phyloP scores from a whole-genome alignment of 2,888 invertebrate species.

The Neoaliturus tenellus region DNA sequence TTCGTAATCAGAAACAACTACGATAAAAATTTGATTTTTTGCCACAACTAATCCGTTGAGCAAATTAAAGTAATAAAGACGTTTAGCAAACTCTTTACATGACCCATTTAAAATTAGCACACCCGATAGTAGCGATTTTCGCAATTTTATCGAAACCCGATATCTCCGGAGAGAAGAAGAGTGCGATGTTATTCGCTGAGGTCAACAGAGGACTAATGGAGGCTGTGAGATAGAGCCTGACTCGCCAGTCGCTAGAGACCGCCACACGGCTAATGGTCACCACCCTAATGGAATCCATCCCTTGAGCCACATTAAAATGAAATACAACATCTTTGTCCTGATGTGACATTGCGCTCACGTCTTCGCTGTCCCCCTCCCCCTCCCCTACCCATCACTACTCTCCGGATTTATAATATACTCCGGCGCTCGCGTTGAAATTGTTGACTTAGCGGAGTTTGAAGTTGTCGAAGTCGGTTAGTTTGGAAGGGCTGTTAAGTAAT shows the following conservation, averaged over 20 bases:
- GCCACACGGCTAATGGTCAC: constrained; percentile 56
- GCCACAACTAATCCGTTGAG: too few species aligned
- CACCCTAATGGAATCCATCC: constrained; percentile 60
- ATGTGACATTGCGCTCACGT: constrained; percentile 54
- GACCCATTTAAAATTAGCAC: neutral
- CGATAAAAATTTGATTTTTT: too few species aligned
- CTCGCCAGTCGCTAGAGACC: constrained; percentile 20
- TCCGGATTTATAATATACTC: neutral
- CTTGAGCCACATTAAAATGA: constrained; percentile 59
- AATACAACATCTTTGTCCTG: constrained; percentile 55
- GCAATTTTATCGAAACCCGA: neutral
- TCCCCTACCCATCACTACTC: neutral
- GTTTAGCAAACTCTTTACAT: too few species aligned
- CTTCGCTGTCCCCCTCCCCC: neutral
- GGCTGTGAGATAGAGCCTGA: neutral
- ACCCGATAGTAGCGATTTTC: neutral
- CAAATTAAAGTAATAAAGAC: too few species aligned
- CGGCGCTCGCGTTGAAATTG: too few species aligned
- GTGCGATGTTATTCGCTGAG: constrained; percentile 28
- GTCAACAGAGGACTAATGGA: constrained; percentile 25
- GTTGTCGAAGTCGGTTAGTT: too few species aligned
- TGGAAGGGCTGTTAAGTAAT: too few species aligned
- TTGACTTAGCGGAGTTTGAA: too few species aligned
- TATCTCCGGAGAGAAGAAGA: neutral
- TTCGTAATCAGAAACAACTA: too few species aligned